Percentiles rank a stretch among this genome's conserved stretches.
Evolutionary conservation across 2,113 vertebrate species (phyloP).

Genomic region (Sarotherodon lohbergeri): DNA sequence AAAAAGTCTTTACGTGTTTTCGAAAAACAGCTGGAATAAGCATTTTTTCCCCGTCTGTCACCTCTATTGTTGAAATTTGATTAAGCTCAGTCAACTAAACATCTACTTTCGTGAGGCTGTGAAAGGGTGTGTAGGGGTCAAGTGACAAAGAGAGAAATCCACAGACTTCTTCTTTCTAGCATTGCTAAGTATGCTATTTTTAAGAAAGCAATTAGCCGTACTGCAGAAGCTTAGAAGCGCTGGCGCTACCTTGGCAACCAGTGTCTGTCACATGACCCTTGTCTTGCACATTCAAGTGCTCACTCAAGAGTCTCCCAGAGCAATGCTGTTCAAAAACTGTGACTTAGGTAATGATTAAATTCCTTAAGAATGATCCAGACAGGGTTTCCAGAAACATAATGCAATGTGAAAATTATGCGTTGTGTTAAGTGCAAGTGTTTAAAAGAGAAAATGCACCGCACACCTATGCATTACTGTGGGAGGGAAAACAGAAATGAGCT

Average conservation of each 20-base stretch:
- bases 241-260: background rate
- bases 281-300: background rate
- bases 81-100: background rate
- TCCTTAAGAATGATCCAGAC: background rate
- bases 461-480: background rate
- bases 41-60: background rate
- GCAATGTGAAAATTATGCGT: background rate
- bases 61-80: background rate
- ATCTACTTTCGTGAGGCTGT: accelerated
- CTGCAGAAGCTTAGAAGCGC: background rate
- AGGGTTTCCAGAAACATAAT: accelerated
- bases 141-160: background rate
- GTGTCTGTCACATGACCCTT: background rate
- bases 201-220: background rate
- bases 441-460: background rate
- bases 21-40: background rate
- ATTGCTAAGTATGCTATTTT: background rate
- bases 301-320: background rate
- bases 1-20: background rate
- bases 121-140: background rate
- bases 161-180: background rate
- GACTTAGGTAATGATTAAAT: background rate
- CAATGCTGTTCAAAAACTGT: background rate
- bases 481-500: background rate
- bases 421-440: background rate